Base-by-base conservation (phyloP, 2,113 vertebrate genomes). In the Pelmatolapia mariae region DNA sequence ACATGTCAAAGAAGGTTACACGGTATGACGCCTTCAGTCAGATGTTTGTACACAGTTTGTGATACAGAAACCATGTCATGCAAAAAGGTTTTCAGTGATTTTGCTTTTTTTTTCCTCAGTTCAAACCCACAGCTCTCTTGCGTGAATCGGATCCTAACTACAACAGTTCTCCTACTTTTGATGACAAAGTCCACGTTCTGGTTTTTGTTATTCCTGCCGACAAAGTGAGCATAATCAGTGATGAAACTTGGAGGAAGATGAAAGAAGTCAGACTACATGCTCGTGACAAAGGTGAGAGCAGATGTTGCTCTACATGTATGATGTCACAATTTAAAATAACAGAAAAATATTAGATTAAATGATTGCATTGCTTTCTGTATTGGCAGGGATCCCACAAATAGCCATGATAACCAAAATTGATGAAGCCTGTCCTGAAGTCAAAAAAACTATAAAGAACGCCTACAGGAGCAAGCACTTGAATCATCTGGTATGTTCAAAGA, bases 181-280 rank as follows among this genome's bases (percentile, higher is more conserved):
- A 1, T 1, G 50, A 53, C 50, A 53, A n/a, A 53, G 50, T 10
- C 19, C 50, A 53, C 0, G 3, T 53, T 0, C 5, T 53, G 52
- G 19, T 4, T 53, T 0, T 52, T 0, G 52, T 4, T 0, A 2
- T 53, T 53, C 9, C 52, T 0, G 52, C 52, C 1, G 52, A 10
- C 19, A 53, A 0, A n/a, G 9, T 10, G 52, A 53, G 19, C 19
- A 3, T 53, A 0, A 53, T 53, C 9, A 0, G 0, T n/a, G 1
- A n/a, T 1, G 50, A n/a, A 3, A n/a, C 9, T 0, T 19, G 50
- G 50, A 1, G 0, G 19, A 53, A n/a, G 5, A n/a, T 53, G 52
- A 53, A 0, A n/a, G 19, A 22, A 3, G 52, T 53, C 52, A 22
- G 52, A 52, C 4, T 3, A 52, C 18, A 19, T 10, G 52, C 52